Base-by-base conservation (phyloP, 2,797 vertebrate genomes). In the Poeciliopsis paucimaculata region DNA sequence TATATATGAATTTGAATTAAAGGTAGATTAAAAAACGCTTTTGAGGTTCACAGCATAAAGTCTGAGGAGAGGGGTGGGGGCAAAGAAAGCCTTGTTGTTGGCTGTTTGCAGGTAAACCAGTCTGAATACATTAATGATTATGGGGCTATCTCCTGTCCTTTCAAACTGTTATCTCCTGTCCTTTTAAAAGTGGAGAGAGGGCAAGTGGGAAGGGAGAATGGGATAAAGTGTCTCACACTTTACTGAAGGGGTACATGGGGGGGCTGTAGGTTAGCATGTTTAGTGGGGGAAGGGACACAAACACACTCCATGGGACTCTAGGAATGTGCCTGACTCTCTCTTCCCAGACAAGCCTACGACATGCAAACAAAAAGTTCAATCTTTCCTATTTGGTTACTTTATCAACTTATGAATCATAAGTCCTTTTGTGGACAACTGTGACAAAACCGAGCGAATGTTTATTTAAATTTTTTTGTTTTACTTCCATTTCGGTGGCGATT, bases 131-230 rank as follows among this genome's bases (percentile, higher is more conserved):
- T 93, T 88, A 89, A 94, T 91, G 93, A 96, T 93, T 94, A 90
- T 92, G 84, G 92, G 94, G 92, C 94, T 93, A 95, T 96, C 93
- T 94, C 94, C 94, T 95, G 94, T 94, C 91, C 91, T 95, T 95
- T 95, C 93, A 95, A 94, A 94, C 89, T 90, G 92, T 93, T 95
- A 95, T 96, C 95, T 96, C 93, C 93, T 96, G 93, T 95, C 93
- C 89, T 95, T 96, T 95, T 91, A 95, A 93, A 93, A 94, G 91
- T 90, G 84, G 89, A 86, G 85, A 85, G 84, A 87, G 85, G 86
- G 76, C 86, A 83, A 82, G 85, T 82, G 78, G 86, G 87, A 82
- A 87, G 86, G 90, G 89, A 88, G 90, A 87, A 84, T 89, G 94
- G 95, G 94, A 91, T 92, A 91, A 93, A 93, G 88, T 93, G 90